phyloP scores from a whole-genome alignment of 2,797 vertebrate species.

The Agapornis canus region DNA sequence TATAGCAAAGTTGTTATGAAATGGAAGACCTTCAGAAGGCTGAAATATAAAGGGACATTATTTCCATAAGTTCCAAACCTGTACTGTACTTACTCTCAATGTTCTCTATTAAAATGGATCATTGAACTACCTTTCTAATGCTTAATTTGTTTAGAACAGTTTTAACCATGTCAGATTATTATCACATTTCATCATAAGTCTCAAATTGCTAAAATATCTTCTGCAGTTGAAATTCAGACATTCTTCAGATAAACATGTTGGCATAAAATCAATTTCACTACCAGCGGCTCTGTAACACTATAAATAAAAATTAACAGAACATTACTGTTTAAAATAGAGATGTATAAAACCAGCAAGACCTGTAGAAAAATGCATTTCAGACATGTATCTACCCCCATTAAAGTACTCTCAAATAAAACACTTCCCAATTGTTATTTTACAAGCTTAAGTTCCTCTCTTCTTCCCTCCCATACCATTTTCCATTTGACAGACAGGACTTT shows the following conservation, averaged over 20 bases:
- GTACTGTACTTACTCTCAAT: background rate
- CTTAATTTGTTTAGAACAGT: background rate
- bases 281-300: background rate
- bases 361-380: background rate
- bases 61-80: background rate
- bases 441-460: background rate
- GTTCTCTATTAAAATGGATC: background rate
- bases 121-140: background rate
- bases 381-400: background rate
- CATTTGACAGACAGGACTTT: background rate
- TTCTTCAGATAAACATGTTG: background rate
- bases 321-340: background rate
- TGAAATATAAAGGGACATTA: background rate
- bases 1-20: background rate
- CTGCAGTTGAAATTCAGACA: background rate
- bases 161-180: background rate
- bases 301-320: background rate
- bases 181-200: background rate
- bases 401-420: background rate
- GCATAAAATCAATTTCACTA: background rate
- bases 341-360: background rate
- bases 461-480: background rate
- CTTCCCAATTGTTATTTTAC: background rate
- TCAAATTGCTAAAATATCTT: background rate
- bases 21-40: background rate